Evolutionary conservation across 2,797 vertebrate genomes (phyloP).

Genomic region (Arvicola amphibius): DNA sequence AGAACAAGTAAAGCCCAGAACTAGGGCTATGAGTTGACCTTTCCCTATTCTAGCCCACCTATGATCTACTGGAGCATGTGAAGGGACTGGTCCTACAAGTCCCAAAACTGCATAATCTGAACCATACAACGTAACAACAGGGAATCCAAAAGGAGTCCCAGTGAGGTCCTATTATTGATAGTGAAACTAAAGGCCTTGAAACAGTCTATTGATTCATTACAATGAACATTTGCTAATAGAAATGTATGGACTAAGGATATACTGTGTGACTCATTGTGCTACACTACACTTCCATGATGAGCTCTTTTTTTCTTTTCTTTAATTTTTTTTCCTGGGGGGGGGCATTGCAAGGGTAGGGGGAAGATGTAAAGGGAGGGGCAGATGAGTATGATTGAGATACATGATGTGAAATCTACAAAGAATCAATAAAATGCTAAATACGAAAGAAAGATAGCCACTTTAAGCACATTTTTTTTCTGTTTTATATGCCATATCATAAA

Average conservation of each 20-base stretch:
- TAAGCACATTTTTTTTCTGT: slow-evolving; percentile 30
- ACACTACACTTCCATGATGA: neutral
- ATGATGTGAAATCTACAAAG: neutral
- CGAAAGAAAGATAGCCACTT: slow-evolving; percentile 31
- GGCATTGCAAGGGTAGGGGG: neutral
- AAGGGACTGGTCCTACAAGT: neutral
- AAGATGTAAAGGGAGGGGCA: neutral
- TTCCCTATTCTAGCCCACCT: neutral
- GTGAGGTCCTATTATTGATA: neutral
- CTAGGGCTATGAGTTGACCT: neutral
- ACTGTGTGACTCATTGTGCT: neutral
- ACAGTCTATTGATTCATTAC: neutral
- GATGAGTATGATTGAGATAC: neutral
- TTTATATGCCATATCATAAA: neutral
- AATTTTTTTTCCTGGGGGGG: neutral
- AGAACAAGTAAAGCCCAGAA: neutral
- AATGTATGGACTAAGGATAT: neutral
- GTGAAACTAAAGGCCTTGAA: neutral
- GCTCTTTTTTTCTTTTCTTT: neutral
- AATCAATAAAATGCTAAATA: neutral
- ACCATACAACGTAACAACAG: neutral
- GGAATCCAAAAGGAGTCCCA: neutral
- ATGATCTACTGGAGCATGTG: neutral
- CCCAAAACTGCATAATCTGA: neutral
- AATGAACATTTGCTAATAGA: neutral